Conservation (phyloP, 37 sponge, comb jelly and placozoan species). For the Dysidea cf. avara region DNA sequence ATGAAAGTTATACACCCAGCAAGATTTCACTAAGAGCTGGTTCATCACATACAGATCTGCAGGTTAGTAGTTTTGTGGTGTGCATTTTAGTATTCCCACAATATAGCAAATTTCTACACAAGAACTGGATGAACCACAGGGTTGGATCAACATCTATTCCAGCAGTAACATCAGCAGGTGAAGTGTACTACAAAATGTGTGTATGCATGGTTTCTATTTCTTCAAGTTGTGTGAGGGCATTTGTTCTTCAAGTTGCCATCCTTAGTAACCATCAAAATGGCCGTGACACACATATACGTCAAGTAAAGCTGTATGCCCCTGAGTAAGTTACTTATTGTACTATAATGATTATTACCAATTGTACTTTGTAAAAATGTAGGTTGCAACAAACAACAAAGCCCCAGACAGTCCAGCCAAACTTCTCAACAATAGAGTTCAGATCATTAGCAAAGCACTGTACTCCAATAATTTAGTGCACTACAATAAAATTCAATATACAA, state of each 20-base stretch:
- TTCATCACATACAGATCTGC: constrained; percentile 75
- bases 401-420: no score
- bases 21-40: constrained; percentile 80
- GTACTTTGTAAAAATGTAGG: background rate
- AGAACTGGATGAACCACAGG: constrained; percentile 85
- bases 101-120: constrained; percentile 55
- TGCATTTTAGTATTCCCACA: no score
- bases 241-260: constrained; percentile 76
- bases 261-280: constrained; percentile 97
- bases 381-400: no score
- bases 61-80: no score
- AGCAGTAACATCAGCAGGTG: constrained; percentile 29
- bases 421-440: no score
- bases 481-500: no score
- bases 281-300: constrained; percentile 89
- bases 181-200: no score
- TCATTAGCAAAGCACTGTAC: no score
- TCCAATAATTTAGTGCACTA: no score
- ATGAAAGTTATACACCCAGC: constrained; percentile 99
- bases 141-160: constrained; percentile 75
- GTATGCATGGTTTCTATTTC: no score
- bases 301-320: constrained; percentile 82
- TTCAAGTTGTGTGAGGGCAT: constrained; percentile 63
- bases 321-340: constrained; percentile 28
- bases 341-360: background rate